Percentiles rank a stretch among this genome's conserved stretches.
These are phyloP conservation scores for Scaptomyza cyrtandrae DNA, from an alignment of 2,888 invertebrate species.

Conservation along the genomic window DNA sequence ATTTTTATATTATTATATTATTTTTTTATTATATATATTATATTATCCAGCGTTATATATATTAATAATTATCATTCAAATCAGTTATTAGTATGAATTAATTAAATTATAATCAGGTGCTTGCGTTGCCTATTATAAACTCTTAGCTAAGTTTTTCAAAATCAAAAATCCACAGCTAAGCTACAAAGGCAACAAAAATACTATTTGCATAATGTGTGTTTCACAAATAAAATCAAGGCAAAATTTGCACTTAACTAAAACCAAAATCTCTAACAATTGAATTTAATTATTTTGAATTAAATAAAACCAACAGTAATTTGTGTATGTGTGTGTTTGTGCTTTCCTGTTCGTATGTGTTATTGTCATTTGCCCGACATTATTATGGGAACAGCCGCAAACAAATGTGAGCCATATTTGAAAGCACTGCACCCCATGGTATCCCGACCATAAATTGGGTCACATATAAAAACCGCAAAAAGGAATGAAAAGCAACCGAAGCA, in stretches of 20 bases:
- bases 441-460: slow-evolving; percentile 65
- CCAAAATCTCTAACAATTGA: slow-evolving; percentile 56
- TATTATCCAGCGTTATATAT: too few relatives aligned
- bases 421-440: slow-evolving; percentile 27
- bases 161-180: not conserved
- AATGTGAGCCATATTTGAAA: slow-evolving; percentile 54
- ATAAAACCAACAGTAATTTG: slow-evolving; percentile 22
- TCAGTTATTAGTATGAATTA: too few relatives aligned
- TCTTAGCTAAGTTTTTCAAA: not conserved
- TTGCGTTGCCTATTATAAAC: too few relatives aligned
- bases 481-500: slow-evolving; percentile 30
- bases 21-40: too few relatives aligned
- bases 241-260: slow-evolving; percentile 20
- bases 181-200: not conserved
- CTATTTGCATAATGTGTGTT: not conserved
- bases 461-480: slow-evolving; percentile 52
- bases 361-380: slow-evolving; percentile 56
- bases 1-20: too few relatives aligned
- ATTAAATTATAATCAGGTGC: too few relatives aligned
- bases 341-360: slow-evolving; percentile 13
- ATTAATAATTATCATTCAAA: too few relatives aligned
- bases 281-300: slow-evolving; percentile 64
- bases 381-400: slow-evolving; percentile 58
- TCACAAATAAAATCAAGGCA: slow-evolving; percentile 8
- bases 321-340: slow-evolving; percentile 17